A percentile compares a stretch with the other conserved stretches of the same genome.
These are phyloP conservation scores for Lagopus leucura DNA, from an alignment of 2,113 vertebrate genomes.

Conservation along the genomic window DNA sequence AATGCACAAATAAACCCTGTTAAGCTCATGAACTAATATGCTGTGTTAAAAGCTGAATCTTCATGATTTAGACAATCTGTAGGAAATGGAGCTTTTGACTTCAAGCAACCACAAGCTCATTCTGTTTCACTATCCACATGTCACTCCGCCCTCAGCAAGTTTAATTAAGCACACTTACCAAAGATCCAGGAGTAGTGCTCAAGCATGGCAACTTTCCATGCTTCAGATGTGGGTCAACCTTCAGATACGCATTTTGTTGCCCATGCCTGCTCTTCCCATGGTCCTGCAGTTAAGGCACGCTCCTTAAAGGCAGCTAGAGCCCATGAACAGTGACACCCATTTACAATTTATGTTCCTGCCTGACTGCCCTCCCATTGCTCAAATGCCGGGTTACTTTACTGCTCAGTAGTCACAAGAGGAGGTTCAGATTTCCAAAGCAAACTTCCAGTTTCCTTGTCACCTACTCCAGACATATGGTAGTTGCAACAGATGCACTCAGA, in stretches of 20 bases:
- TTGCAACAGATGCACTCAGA: conserved; percentile 33
- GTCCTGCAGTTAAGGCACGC: not conserved
- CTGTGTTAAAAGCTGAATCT: not conserved
- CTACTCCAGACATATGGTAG: conserved; percentile 14
- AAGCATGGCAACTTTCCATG: not conserved
- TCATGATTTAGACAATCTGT: not conserved
- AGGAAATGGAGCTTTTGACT: not conserved
- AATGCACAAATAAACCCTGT: not conserved
- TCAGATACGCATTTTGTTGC: not conserved
- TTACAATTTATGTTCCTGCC: not conserved
- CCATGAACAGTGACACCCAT: accelerated
- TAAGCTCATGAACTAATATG: not conserved
- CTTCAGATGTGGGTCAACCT: not conserved
- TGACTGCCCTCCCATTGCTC: not conserved
- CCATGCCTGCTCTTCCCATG: not conserved
- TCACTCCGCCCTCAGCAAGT: not conserved
- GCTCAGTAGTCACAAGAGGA: not conserved
- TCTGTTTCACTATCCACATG: not conserved
- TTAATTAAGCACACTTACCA: not conserved
- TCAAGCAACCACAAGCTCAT: not conserved
- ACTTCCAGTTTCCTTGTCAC: conserved; percentile 61
- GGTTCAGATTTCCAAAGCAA: conserved; percentile 60
- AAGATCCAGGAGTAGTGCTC: not conserved
- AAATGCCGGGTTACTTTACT: conserved; percentile 27
- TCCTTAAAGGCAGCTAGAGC: not conserved